Base-by-base conservation (phyloP, 2,113 vertebrate species). In the Narcine bancroftii region DNA sequence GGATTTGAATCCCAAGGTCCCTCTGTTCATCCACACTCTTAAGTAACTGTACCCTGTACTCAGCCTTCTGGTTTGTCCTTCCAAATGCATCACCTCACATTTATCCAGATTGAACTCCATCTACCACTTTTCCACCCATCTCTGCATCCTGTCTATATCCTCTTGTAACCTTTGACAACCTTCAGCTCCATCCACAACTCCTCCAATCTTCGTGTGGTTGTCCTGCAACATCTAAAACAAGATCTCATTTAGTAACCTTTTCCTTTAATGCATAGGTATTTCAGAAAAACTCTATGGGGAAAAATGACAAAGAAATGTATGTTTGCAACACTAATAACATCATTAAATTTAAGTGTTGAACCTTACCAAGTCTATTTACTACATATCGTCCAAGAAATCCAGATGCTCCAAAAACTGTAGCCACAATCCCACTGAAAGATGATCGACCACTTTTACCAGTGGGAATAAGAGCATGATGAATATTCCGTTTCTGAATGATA, bases 331-430 rank as follows among this genome's bases (percentile, higher is more conserved):
- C 7, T 39, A 6, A 91, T 47, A 45, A 21, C 2, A 47, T 69
- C 89, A 91, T 69, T 42, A 69, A 13, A 79, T 9, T 42, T 26
- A 79, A 39, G 72, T 39, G 56, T 3, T 60, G 33, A 21, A 50
- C 39, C 69, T 97, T 95, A 99, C 99, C 98, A 72, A 99, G 96
- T 33, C 95, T 96, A 92, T 96, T 97, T 94, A 99, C 97, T 33
- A 99, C 96, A 0, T 99, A 99, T 92, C 98, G 96, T 21, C 99
- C 99, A 93, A 99, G 94, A 93, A 98, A 99, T 15, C 99, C 99
- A 0, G 98, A 98, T 45, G 98, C 98, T 89, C 99, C 98, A 92
- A 99, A 99, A 60, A 99, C 98, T 0, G 98, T 99, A 92, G 98
- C 99, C 10, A 98, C 96, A 0, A 99, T 94, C 56, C 99, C 99